A percentile compares a stretch with the other conserved stretches of the same genome.
phyloP scores from a whole-genome alignment of 2,797 vertebrate genomes.

The Pseudocheirus occidentalis region DNA sequence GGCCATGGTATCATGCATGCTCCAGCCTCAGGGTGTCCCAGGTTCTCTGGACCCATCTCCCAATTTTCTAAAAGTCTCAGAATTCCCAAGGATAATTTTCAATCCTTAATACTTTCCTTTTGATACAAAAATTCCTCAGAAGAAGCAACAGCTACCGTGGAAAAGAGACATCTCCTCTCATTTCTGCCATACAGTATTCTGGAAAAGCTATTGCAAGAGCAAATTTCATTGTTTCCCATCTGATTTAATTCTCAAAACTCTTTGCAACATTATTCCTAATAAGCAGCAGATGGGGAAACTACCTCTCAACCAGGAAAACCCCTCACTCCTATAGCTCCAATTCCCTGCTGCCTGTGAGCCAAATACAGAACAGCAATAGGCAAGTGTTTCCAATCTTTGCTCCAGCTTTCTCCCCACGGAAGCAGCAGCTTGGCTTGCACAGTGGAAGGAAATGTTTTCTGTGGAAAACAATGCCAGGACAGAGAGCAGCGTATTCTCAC shows the following conservation, averaged over 20 bases:
- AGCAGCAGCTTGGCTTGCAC: conserved; percentile 75
- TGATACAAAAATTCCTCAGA: conserved; percentile 20
- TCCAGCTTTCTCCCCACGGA: conserved; percentile 73
- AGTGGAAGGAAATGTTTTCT: conserved; percentile 75
- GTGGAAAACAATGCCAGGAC: conserved; percentile 68
- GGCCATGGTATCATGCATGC: neutral
- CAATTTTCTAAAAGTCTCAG: neutral
- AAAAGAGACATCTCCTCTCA: conserved; percentile 42
- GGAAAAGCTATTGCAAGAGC: conserved; percentile 63
- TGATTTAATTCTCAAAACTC: conserved; percentile 74
- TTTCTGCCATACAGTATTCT: conserved; percentile 64
- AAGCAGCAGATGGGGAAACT: conserved; percentile 75
- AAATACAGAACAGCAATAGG: conserved; percentile 73
- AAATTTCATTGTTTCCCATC: conserved; percentile 73
- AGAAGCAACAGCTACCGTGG: conserved; percentile 46
- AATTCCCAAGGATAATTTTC: neutral
- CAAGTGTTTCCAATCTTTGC: conserved; percentile 77
- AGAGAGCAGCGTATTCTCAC: conserved; percentile 74
- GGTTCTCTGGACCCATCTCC: neutral
- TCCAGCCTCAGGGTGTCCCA: neutral
- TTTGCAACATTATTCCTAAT: conserved; percentile 64
- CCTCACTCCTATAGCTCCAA: conserved; percentile 68
- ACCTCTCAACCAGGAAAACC: conserved; percentile 70
- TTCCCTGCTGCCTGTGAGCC: conserved; percentile 69
- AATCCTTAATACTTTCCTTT: neutral